Percentiles rank a stretch among this genome's conserved stretches.
Evolutionary conservation across 1,140 invertebrate species (phyloP).

Genomic region (Drosophila littoralis): DNA sequence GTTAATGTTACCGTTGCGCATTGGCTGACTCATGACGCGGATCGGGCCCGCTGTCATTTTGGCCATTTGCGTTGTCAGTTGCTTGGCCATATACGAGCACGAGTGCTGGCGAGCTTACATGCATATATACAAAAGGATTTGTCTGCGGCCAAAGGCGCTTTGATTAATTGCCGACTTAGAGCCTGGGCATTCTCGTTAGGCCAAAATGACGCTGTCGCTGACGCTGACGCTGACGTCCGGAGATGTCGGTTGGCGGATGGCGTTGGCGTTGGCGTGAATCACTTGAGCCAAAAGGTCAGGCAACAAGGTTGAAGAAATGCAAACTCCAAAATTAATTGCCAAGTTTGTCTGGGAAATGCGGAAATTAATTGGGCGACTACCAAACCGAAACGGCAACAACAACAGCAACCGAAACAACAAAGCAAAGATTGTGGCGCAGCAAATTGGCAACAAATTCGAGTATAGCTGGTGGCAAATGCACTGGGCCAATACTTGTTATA

Average conservation of each 20-base stretch:
- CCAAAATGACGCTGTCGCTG: slow-evolving; percentile 42
- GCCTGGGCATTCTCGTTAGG: slow-evolving; percentile 70
- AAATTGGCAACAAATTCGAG: slow-evolving; percentile 78
- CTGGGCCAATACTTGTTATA: slow-evolving; percentile 60
- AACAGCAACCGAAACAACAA: slow-evolving; percentile 24
- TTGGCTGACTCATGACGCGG: slow-evolving; percentile 75
- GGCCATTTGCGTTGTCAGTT: slow-evolving; percentile 79
- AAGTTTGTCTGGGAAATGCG: slow-evolving; percentile 76
- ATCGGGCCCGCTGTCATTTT: slow-evolving; percentile 71
- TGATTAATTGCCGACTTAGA: slow-evolving; percentile 82
- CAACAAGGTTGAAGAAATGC: slow-evolving; percentile 81
- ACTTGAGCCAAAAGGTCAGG: slow-evolving; percentile 78
- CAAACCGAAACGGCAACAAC: slow-evolving; percentile 20
- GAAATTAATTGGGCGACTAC: slow-evolving; percentile 78
- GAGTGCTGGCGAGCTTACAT: slow-evolving; percentile 46
- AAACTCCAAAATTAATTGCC: slow-evolving; percentile 79
- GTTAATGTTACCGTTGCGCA: slow-evolving; percentile 76
- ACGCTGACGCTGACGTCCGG: slow-evolving; percentile 53
- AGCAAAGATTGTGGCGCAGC: slow-evolving; percentile 63
- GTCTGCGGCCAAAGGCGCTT: slow-evolving; percentile 75
- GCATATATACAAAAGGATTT: slow-evolving; percentile 71
- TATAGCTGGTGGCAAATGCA: slow-evolving; percentile 31
- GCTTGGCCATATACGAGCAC: slow-evolving; percentile 65
- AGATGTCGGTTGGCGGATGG: slow-evolving; percentile 16
- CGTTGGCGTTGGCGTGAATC: slow-evolving; percentile 78